phyloP scores from a whole-genome alignment of 1,140 invertebrate species.

The Sycophila sp. region DNA sequence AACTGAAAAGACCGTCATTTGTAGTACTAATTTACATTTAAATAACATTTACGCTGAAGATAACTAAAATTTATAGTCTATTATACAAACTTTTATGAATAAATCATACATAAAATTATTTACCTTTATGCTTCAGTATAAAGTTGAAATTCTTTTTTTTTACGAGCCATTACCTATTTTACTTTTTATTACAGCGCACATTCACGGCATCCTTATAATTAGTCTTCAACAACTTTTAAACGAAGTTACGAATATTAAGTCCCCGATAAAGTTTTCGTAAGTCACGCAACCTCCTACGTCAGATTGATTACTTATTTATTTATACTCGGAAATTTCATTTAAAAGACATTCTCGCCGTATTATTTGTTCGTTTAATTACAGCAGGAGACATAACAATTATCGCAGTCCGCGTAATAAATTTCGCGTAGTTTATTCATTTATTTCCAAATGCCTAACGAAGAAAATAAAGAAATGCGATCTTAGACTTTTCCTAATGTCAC shows the following conservation, averaged over 20 bases:
- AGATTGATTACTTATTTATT: constrained; percentile 14
- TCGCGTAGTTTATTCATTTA: too few relatives aligned
- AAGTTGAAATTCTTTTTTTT: constrained; percentile 29
- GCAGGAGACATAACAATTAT: too few relatives aligned
- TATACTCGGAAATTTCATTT: background rate
- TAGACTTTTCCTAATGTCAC: too few relatives aligned
- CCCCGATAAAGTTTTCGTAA: constrained; percentile 25
- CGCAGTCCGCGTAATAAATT: too few relatives aligned
- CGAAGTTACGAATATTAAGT: constrained; percentile 22
- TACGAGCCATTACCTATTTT: constrained; percentile 34
- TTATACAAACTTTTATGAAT: constrained; percentile 38
- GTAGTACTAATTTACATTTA: constrained; percentile 40
- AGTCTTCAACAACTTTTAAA: constrained; percentile 31
- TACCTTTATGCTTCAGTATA: constrained; percentile 36
- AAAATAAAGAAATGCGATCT: too few relatives aligned
- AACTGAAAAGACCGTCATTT: constrained; percentile 37
- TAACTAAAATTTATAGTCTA: constrained; percentile 39
- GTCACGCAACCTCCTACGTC: constrained; percentile 13
- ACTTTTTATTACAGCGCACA: constrained; percentile 20
- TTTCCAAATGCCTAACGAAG: too few relatives aligned
- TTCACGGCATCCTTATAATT: constrained; percentile 34
- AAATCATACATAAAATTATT: constrained; percentile 39
- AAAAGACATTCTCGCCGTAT: too few relatives aligned
- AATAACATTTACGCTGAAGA: constrained; percentile 39
- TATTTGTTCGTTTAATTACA: too few relatives aligned